Base-by-base conservation (phyloP, 1,140 invertebrate genomes). In the Drosophila fuyamai region DNA sequence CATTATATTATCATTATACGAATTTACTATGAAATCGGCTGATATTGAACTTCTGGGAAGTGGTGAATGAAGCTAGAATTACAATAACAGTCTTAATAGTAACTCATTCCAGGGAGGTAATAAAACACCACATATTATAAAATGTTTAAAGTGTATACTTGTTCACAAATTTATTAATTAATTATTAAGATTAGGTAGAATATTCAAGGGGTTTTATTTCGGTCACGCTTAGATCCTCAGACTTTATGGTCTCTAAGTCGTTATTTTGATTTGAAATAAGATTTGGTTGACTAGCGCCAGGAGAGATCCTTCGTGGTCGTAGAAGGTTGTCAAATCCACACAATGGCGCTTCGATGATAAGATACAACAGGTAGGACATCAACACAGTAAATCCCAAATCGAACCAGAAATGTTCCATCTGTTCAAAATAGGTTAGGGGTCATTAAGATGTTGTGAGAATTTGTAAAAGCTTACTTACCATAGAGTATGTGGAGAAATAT, bases 321-420 rank as follows among this genome's bases (percentile, higher is more conserved):
- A 77, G 14, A 7, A 79, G 32, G 12, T n/a, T 60, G 14, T 84
- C 74, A 10, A 89, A 23, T 7, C 66, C 71, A 9, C 56, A 53
- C 10, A 84, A 46, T 6, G 85, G 81, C 5, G 84, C 78, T 27
- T 89, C 84, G 41, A 89, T 50, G 4, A 73, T 51, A 35, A 89
- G 41, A 23, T 90, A 79, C n/a, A 81, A 18, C 0, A 73, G 0
- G 23, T 76, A 63, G 10, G 81, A 58, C 48, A 90, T 23, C 6
- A 90, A 36, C 5, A 79, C 6, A 1, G 53, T 68, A 13, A 89
- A 75, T 7, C 84, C 85, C 5, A 89, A 79, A 14, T 80, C 70
- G 7, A 43, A 43, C 81, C 84, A 89, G 27, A 90, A 90, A 7
- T 48, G 60, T 7, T 80, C 41, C 58, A 84, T 81, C 85, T 89